Conservation (phyloP, 1,140 invertebrate species). For the Harpegnathos saltator region DNA sequence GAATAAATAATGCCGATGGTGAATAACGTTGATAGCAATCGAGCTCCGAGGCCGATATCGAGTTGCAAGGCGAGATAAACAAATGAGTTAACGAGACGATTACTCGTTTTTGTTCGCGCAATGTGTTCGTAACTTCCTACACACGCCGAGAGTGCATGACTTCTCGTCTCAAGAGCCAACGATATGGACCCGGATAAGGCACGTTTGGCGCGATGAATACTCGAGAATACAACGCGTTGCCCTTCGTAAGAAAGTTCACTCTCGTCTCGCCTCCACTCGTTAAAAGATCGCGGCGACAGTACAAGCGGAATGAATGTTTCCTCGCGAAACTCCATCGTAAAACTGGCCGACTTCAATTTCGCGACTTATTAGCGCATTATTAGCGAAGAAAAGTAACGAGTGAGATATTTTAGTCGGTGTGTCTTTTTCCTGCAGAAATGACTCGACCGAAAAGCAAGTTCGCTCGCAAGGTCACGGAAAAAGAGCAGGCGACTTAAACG, state of each 20-base stretch:
- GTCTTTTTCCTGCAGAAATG: too few relatives aligned
- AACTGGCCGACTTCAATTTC: not conserved
- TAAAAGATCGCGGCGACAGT: slow-evolving; percentile 11
- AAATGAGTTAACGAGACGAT: slow-evolving; percentile 29
- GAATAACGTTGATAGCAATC: not conserved
- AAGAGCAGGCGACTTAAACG: too few relatives aligned
- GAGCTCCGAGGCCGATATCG: slow-evolving; percentile 24
- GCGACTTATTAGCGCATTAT: too few relatives aligned
- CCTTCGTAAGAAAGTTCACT: not conserved
- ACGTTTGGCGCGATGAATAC: slow-evolving; percentile 49
- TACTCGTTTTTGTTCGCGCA: slow-evolving; percentile 47
- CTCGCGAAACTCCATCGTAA: not conserved
- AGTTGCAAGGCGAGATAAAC: not conserved
- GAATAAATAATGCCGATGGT: slow-evolving; percentile 14
- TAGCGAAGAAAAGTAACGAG: not conserved
- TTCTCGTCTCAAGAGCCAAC: slow-evolving; percentile 28
- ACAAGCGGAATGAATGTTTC: not conserved
- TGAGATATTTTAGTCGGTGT: too few relatives aligned
- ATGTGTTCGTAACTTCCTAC: slow-evolving; percentile 36
- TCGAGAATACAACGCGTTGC: slow-evolving; percentile 22
- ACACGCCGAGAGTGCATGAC: slow-evolving; percentile 9
- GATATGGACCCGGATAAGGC: slow-evolving; percentile 50
- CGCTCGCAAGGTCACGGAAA: too few relatives aligned
- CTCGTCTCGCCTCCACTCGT: slow-evolving; percentile 15
- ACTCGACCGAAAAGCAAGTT: too few relatives aligned